Conservation (phyloP, 2,888 invertebrate species). For the Arctia plantaginis region DNA sequence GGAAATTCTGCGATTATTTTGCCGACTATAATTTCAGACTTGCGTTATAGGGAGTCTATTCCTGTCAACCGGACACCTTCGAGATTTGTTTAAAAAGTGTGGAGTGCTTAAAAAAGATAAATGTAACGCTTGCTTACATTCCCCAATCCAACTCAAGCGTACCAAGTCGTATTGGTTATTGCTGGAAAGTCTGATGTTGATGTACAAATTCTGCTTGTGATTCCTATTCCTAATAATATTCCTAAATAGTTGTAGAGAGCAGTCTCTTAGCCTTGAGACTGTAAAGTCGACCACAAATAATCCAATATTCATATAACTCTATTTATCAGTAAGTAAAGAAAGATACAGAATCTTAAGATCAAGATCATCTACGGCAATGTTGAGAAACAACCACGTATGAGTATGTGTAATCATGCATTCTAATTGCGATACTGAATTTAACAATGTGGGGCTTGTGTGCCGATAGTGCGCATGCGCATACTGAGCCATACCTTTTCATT, state of each 20-base stretch:
- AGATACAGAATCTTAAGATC: background rate
- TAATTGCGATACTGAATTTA: slow-evolving; percentile 26
- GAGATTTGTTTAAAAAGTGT: background rate
- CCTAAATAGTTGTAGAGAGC: background rate
- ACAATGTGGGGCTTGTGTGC: slow-evolving; percentile 33
- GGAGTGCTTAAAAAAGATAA: no score
- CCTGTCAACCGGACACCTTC: no score
- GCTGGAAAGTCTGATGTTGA: no score
- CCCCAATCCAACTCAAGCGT: no score
- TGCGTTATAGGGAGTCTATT: background rate
- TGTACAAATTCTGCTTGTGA: background rate
- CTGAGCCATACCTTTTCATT: slow-evolving; percentile 10
- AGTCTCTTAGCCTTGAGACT: background rate
- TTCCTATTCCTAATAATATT: background rate
- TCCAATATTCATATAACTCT: background rate
- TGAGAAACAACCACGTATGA: slow-evolving; percentile 16
- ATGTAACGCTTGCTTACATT: no score
- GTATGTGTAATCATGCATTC: slow-evolving; percentile 15
- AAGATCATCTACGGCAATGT: slow-evolving; percentile 3
- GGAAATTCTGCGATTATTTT: background rate
- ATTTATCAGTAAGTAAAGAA: background rate
- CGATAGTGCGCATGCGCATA: background rate
- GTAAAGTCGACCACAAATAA: background rate
- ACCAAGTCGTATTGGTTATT: background rate
- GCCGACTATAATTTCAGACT: background rate